Conservation (phyloP, 2,888 invertebrate genomes). For the Philonicus albiceps region DNA sequence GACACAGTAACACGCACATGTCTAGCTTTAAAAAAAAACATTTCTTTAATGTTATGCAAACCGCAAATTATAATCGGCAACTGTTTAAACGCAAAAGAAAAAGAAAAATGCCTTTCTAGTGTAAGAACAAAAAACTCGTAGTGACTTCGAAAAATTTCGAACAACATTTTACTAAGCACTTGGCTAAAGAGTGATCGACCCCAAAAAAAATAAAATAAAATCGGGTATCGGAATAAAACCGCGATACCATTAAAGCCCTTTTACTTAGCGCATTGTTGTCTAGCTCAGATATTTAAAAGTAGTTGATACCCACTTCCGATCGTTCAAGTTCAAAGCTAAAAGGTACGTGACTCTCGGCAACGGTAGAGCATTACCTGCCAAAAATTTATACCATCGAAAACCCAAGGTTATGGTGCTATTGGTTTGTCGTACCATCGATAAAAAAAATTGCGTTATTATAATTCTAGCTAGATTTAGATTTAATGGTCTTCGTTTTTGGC, state of each 20-base stretch:
- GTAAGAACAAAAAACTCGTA: neutral
- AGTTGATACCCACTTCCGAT: neutral
- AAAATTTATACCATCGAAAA: neutral
- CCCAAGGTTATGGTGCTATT: neutral
- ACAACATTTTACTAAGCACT: neutral
- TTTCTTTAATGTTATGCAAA: neutral
- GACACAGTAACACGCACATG: neutral
- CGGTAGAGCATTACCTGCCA: neutral
- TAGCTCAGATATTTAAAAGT: neutral
- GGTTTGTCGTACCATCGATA: neutral
- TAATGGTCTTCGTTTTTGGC: neutral
- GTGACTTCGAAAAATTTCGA: neutral
- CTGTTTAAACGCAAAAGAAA: neutral
- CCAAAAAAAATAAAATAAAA: neutral
- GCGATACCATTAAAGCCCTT: neutral
- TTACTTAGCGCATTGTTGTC: neutral
- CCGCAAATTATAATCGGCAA: neutral
- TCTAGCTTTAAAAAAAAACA: neutral
- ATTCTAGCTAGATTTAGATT: neutral
- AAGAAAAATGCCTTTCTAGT: too few relatives aligned
- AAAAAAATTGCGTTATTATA: neutral
- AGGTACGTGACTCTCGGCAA: neutral
- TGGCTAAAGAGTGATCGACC: neutral
- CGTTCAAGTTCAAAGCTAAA: conserved; percentile 8
- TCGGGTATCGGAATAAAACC: neutral